phyloP scores from a whole-genome alignment of 2,797 vertebrate genomes.

The Gambelia wislizenii region DNA sequence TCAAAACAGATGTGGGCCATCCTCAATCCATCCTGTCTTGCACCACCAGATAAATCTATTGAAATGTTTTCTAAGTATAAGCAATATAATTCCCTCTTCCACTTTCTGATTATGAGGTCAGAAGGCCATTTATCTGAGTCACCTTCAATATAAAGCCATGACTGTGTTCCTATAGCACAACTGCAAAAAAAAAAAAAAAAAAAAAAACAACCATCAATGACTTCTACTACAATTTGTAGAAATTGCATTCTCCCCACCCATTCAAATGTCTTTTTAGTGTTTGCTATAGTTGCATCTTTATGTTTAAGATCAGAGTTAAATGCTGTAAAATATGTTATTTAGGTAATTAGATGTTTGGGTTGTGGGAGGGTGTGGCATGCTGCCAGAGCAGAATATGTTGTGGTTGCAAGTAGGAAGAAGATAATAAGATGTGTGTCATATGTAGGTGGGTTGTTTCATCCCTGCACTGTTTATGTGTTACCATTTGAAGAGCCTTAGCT shows the following conservation, averaged over 20 bases:
- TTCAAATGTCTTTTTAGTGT: not conserved
- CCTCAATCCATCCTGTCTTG: not conserved
- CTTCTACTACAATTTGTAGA: not conserved
- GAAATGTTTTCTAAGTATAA: not conserved
- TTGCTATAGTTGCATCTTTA: not conserved
- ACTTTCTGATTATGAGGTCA: not conserved
- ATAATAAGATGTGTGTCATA: accelerated
- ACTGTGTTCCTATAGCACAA: not conserved
- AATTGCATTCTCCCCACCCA: not conserved
- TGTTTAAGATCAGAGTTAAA: not conserved
- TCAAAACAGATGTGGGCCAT: not conserved
- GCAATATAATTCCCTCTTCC: not conserved
- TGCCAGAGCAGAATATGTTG: not conserved
- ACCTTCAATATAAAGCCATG: not conserved
- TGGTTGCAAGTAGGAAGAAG: not conserved
- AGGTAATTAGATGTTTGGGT: not conserved
- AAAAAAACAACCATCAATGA: not conserved
- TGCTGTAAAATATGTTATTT: not conserved
- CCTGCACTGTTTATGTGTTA: not conserved
- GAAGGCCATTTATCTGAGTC: not conserved
- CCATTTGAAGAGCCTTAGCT: not conserved
- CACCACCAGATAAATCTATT: not conserved
- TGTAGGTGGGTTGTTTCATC: not conserved
- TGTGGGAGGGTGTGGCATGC: not conserved
- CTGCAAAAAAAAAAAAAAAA: too few species aligned